Evolutionary conservation across 2,888 invertebrate species (phyloP), one percentile per base, ranked within the genome.

Genomic region (Hesperia comma): DNA sequence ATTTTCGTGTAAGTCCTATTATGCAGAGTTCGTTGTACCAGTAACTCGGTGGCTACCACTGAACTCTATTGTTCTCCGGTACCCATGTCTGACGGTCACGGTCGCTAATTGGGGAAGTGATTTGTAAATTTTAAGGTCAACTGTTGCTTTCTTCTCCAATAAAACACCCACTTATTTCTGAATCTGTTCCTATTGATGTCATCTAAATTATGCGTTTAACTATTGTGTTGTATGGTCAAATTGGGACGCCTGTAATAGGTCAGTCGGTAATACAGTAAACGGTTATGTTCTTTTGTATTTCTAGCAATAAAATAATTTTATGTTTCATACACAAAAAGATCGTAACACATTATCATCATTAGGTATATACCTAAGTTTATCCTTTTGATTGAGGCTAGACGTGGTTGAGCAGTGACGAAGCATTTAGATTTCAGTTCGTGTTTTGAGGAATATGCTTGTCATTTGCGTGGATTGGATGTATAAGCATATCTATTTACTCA

Each of bases 101-200:
- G 74, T 75, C 74, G 70, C 70, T 88, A 81, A 84, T 84, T 87
- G 84, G 76, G 77, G 80, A 74, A 81, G 80, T 87, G 83, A 88
- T 85, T 90, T 82, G 85, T 83, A 83, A 79, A 70, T 69, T 41
- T 72, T 70, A 66, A 70, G 72, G 70, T 74, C 70, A 71, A 68
- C 68, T 72, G 69, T 68, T 74, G 69, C 71, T 69, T 70, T 69
- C 70, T 67, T 75, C 71, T 71, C 69, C 68, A 58, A 57, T 53
- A 32, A 32, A 32, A 32, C 32, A 26, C 19, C 49, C 19, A 46
- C 17, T 46, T 46, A 17, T 17, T 49, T 49, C 12, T 19, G 49
- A 19, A 19, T 49, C 49, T 10, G 19, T 49, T 49, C 19, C 49
- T 49, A 19, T 49, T 49, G 19, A 49, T 19, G 49, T 12, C 49